phyloP scores from a whole-genome alignment of 1,140 invertebrate genomes.

The Melipona quadrifasciata region DNA sequence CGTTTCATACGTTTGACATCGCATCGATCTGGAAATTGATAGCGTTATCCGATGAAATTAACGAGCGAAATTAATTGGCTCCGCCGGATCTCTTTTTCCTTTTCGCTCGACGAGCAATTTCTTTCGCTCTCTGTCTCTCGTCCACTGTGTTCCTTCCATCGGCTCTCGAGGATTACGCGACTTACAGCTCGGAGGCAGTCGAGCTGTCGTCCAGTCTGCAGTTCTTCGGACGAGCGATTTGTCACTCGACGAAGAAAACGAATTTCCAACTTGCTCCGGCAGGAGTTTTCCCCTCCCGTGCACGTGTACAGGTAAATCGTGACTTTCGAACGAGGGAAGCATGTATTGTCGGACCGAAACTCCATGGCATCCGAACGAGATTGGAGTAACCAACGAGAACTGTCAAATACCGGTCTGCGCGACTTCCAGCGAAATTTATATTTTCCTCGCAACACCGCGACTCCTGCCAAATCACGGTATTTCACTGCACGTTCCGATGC shows the following conservation, averaged over 20 bases:
- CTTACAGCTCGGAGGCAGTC: neutral
- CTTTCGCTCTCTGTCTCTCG: neutral
- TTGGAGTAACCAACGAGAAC: slow-evolving; percentile 10
- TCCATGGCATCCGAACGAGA: neutral
- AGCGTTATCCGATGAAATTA: slow-evolving; percentile 20
- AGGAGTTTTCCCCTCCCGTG: slow-evolving; percentile 22
- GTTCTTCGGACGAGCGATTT: slow-evolving; percentile 53
- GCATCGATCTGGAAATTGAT: neutral
- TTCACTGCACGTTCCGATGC: slow-evolving; percentile 9
- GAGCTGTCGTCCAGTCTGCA: neutral
- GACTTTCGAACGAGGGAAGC: slow-evolving; percentile 16
- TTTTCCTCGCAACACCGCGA: neutral
- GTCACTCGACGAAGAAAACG: slow-evolving; percentile 53
- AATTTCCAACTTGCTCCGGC: slow-evolving; percentile 46
- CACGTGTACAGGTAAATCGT: slow-evolving; percentile 22
- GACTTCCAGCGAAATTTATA: slow-evolving; percentile 56
- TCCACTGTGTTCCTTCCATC: no score
- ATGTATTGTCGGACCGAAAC: slow-evolving; percentile 4
- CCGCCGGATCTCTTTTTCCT: neutral
- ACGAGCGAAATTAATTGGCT: neutral
- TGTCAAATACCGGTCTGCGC: slow-evolving; percentile 8
- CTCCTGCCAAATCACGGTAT: neutral
- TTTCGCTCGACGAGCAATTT: neutral
- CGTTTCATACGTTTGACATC: slow-evolving; percentile 10
- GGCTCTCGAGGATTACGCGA: neutral